Base-by-base conservation (phyloP, 2,888 invertebrate species). In the Vesta saturnalis region DNA sequence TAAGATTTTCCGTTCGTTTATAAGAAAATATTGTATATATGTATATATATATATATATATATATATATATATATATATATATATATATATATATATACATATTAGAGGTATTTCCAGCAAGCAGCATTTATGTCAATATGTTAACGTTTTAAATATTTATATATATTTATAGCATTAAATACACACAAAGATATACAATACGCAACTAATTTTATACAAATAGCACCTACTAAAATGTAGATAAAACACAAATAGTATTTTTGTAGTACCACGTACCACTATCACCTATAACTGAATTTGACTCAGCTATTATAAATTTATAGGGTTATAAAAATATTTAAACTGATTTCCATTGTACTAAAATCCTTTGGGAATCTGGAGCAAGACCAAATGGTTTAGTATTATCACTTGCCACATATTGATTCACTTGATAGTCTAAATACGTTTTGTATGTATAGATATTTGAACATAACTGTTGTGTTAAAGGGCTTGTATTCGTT, bases 401-500 rank as follows among this genome's bases (percentile, higher is more conserved):
- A 4, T 92, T 92, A 78, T 93, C 92, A 1, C 87, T 81, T 66
- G 92, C 90, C 1, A 90, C 85, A 80, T 91, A 95, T 74, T 91
- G 86, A 82, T 95, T 95, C 10, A 95, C 91, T 86, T 94, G 94
- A 80, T 90, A 94, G 81, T 93, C 91, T 67, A 90, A 82, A 73
- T 95, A 85, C 0, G 90, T 90, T 82, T 92, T 88, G 82, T 94
- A 96, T 21, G 91, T 91, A 68, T 92, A 91, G 15, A 95, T 89
- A 75, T 94, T 92, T 0, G 86, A 87, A 14, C 92, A 94, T 23
- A 95, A 87, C 92, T 95, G 95, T 89, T 93, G 93, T 21, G 95
- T 95, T n/a, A 95, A 85, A 0, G 94, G 93, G 78, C 91, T 95
- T 19, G 95, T 94, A 80, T 95, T 95, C 1, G 94, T 94, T 1